Conservation (phyloP, 2,888 invertebrate species). For the Anticlea derivata region DNA sequence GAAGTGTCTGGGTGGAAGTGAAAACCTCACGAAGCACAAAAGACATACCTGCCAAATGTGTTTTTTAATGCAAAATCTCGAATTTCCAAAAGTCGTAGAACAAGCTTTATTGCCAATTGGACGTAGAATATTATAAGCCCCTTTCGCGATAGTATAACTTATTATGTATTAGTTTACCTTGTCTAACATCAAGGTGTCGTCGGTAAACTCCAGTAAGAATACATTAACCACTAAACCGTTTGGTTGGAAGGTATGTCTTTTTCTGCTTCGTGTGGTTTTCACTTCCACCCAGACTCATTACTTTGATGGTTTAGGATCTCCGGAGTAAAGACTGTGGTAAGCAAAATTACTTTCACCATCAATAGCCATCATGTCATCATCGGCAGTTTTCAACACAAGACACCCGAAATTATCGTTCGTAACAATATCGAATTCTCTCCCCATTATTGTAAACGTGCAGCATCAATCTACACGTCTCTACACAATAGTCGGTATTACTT, state of each 20-base stretch:
- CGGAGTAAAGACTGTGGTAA: conserved; percentile 55
- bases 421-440: conserved; percentile 30
- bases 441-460: conserved; percentile 28
- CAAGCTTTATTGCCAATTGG: too few relatives aligned
- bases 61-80: too few relatives aligned
- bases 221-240: conserved; percentile 1
- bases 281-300: conserved; percentile 42
- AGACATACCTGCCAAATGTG: too few relatives aligned
- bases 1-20: too few relatives aligned
- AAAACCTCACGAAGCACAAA: too few relatives aligned
- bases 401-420: conserved; percentile 43
- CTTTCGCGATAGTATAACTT: too few relatives aligned
- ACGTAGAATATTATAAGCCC: too few relatives aligned
- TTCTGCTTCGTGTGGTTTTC: conserved; percentile 45
- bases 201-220: background rate
- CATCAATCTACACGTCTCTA: conserved; percentile 34
- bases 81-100: too few relatives aligned
- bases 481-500: conserved; percentile 29
- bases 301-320: conserved; percentile 42
- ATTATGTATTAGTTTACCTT: too few relatives aligned
- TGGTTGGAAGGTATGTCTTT: too few relatives aligned
- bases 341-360: conserved; percentile 69
- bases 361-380: conserved; percentile 45
- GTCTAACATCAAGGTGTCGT: too few relatives aligned
- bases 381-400: conserved; percentile 45